phyloP scores from a whole-genome alignment of 2,888 invertebrate genomes.

The Notodonta dromedarius region DNA sequence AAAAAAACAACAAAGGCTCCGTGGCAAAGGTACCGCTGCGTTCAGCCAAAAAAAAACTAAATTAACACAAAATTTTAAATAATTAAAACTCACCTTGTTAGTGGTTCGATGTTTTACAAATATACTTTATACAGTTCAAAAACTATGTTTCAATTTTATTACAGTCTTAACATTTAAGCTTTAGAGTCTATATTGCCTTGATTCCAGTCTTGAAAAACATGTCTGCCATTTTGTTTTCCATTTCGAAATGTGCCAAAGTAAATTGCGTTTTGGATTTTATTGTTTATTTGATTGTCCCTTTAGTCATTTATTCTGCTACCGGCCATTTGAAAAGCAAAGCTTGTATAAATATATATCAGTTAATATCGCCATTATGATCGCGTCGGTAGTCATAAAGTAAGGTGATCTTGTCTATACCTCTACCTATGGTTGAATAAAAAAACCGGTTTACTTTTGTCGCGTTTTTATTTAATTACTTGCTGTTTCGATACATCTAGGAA shows the following conservation, averaged over 20 bases:
- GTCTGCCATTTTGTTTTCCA: constrained; percentile 16
- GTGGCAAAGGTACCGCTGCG: constrained; percentile 64
- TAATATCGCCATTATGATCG: background rate
- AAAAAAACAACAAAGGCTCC: constrained; percentile 56
- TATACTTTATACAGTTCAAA: constrained; percentile 15
- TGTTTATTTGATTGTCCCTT: constrained; percentile 72
- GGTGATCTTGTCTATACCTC: background rate
- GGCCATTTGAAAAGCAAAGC: constrained; percentile 32
- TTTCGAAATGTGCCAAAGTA: constrained; percentile 60
- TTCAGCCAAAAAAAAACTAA: constrained; percentile 64
- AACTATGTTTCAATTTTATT: background rate
- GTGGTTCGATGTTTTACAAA: constrained; percentile 64
- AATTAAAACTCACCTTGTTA: constrained; percentile 82
- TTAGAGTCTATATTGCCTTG: constrained; percentile 11
- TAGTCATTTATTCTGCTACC: constrained; percentile 43
- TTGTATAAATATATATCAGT: constrained; percentile 16
- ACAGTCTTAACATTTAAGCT: background rate
- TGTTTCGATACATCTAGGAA: too few species aligned
- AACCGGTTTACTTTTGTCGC: too few species aligned
- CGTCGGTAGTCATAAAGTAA: too few species aligned
- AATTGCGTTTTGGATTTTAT: constrained; percentile 71
- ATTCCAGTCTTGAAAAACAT: background rate
- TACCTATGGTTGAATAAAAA: background rate
- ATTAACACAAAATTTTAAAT: constrained; percentile 79
- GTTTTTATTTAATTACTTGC: too few species aligned